Percentiles rank a stretch among this genome's conserved stretches.
Conservation (phyloP, 2,888 invertebrate genomes). For the Thumatha senex region DNA sequence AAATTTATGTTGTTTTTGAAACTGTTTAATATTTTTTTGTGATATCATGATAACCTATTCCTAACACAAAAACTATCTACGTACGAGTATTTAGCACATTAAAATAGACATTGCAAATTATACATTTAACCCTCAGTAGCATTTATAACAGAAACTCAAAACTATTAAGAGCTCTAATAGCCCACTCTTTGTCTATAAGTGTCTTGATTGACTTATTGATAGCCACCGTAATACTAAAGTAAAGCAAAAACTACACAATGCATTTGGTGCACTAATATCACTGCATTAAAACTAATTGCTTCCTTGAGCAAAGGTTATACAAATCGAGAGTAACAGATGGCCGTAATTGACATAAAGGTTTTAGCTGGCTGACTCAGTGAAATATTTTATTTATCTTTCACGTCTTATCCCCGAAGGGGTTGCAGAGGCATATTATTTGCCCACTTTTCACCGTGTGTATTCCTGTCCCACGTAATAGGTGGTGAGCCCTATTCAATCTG, state of each 20-base stretch:
- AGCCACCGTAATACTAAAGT: neutral
- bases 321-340: constrained; percentile 2
- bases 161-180: neutral
- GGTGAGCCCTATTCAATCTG: too few species aligned
- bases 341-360: constrained; percentile 24
- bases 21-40: too few species aligned
- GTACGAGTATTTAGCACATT: too few species aligned
- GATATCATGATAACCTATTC: too few species aligned
- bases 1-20: too few species aligned
- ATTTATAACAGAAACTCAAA: neutral
- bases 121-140: neutral
- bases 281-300: constrained; percentile 37
- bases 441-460: too few species aligned
- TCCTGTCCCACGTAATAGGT: too few species aligned
- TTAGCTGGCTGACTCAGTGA: constrained; percentile 9
- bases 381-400: too few species aligned
- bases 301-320: constrained; percentile 37
- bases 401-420: too few species aligned
- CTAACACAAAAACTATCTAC: too few species aligned
- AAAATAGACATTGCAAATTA: neutral
- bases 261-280: constrained; percentile 21
- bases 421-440: too few species aligned
- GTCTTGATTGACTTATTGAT: constrained; percentile 4
- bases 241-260: constrained; percentile 7
- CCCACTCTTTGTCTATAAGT: neutral